A percentile compares a stretch with the other conserved stretches of the same genome.
phyloP scores from a whole-genome alignment of 2,888 invertebrate species.

The Heliconius hortense region DNA sequence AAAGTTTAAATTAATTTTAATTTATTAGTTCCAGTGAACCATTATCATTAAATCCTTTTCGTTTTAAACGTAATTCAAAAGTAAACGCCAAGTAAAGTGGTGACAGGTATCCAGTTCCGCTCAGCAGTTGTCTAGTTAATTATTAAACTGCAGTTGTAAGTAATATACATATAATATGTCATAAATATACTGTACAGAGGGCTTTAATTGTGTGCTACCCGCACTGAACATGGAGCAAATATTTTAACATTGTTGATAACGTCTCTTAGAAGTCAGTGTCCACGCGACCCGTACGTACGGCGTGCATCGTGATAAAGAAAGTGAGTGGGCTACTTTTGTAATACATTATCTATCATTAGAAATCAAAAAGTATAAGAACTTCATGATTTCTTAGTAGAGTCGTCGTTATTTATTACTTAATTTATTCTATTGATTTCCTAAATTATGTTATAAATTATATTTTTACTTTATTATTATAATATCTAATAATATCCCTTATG shows the following conservation, averaged over 20 bases:
- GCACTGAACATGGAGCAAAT: slow-evolving; percentile 19
- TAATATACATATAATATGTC: neutral
- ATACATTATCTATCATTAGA: neutral
- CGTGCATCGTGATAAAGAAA: slow-evolving; percentile 36
- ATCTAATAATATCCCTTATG: too few relatives aligned
- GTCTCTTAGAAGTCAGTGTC: slow-evolving; percentile 49
- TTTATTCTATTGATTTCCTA: too few relatives aligned
- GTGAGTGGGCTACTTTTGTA: slow-evolving; percentile 16
- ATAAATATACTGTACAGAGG: neutral
- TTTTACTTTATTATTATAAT: too few relatives aligned
- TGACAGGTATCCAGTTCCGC: neutral
- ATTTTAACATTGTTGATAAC: slow-evolving; percentile 47
- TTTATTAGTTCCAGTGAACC: too few relatives aligned
- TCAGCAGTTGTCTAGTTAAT: neutral
- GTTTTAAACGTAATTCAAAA: too few relatives aligned
- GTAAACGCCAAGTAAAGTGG: too few relatives aligned
- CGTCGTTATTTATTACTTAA: too few relatives aligned
- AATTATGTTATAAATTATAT: too few relatives aligned
- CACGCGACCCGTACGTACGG: slow-evolving; percentile 42
- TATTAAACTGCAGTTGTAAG: neutral
- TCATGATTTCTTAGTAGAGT: neutral
- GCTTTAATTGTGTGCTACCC: slow-evolving; percentile 18
- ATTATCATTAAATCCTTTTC: too few relatives aligned
- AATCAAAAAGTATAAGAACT: neutral
- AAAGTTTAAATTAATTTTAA: neutral